Base-by-base conservation (phyloP, 2,113 vertebrate species). In the Harpagus bidentatus region DNA sequence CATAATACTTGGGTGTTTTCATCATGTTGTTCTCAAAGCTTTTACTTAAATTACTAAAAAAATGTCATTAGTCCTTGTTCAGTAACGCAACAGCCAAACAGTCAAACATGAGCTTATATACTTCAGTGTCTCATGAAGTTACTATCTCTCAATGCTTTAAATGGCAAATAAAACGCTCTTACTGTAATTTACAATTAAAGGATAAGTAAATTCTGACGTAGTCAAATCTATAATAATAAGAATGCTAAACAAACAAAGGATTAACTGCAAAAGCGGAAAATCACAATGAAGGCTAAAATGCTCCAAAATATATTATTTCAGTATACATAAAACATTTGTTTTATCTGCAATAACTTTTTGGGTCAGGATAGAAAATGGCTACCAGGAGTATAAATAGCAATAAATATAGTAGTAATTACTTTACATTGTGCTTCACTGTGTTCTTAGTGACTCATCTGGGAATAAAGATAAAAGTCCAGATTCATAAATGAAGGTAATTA, bases 401-500 rank as follows among this genome's bases (percentile, higher is more conserved):
- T 97, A 97, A 96, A 97, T 95, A 94, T 7, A 96, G 94, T 77
- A 95, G 91, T 93, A 96, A 96, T 95, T 91, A 93, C 95, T 96
- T 94, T 88, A 88, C 82, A 97, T 91, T 86, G 95, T 96, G 89
- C 91, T 94, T 95, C 91, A 90, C 82, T 76, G 63, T 94, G 89
- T 88, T 96, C 67, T 83, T 61, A 96, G 96, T 90, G 94, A 93
- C 93, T 96, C 93, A 95, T 85, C 66, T 93, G 94, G 89, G 95
- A 97, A 96, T 94, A 96, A 97, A 96, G 89, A 95, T 95, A 95
- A 93, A 97, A 96, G 96, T 97, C 94, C 95, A 95, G 95, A 97
- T 95, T 97, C 96, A 96, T 93, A 97, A 95, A 96, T 95, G 97
- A 96, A 94, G 93, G 93, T 96, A 96, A 97, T 97, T 97, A 97